A percentile compares a stretch with the other conserved stretches of the same genome.
These are phyloP conservation scores for Drosophila jambulina DNA, from an alignment of 1,140 invertebrate species.

Conservation along the genomic window DNA sequence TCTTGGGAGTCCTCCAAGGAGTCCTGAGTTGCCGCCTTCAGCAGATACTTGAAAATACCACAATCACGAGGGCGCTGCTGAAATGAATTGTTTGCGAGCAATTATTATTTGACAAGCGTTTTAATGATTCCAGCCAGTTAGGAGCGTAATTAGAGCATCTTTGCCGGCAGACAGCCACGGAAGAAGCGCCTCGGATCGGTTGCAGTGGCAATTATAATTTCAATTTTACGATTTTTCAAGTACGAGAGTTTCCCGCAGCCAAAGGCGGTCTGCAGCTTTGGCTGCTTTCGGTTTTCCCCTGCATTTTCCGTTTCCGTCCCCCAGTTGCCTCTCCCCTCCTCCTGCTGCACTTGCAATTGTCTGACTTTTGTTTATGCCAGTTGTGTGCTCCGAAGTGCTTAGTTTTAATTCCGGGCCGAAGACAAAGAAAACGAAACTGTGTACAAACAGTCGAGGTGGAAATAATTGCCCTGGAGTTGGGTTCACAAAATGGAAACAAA, in stretches of 20 bases:
- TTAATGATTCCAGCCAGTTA: constrained; percentile 75
- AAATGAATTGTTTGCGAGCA: constrained; percentile 61
- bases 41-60: constrained; percentile 8
- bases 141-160: constrained; percentile 73
- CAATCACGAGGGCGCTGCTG: constrained; percentile 30
- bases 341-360: constrained; percentile 16
- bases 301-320: not conserved
- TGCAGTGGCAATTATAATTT: constrained; percentile 81
- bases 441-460: constrained; percentile 27
- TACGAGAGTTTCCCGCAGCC: constrained; percentile 37
- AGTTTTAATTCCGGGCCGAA: constrained; percentile 67
- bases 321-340: not conserved
- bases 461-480: constrained; percentile 6
- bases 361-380: constrained; percentile 65
- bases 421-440: constrained; percentile 59
- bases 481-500: constrained; percentile 11
- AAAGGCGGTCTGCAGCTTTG: constrained; percentile 31
- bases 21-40: not conserved
- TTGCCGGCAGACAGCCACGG: constrained; percentile 23
- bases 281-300: not conserved
- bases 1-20: not conserved
- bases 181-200: constrained; percentile 59
- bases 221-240: constrained; percentile 82
- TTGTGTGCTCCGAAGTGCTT: constrained; percentile 77
- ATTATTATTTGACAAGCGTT: constrained; percentile 81